A percentile compares a stretch with the other conserved stretches of the same genome.
Evolutionary conservation across 1,140 invertebrate species (phyloP).

Genomic region (Fopius arisanus): DNA sequence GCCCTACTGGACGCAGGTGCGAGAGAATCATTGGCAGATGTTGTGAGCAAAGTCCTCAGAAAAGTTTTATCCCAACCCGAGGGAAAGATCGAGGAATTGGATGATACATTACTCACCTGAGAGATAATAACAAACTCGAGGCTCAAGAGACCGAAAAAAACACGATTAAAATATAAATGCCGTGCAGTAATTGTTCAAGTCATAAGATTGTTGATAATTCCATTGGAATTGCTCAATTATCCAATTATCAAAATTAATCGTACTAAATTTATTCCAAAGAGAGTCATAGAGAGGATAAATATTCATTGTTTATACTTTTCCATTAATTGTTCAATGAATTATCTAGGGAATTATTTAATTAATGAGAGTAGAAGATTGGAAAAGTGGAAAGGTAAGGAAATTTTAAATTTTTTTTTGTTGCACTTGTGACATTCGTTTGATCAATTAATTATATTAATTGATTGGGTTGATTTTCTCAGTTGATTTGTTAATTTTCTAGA

Average conservation of each 20-base stretch:
- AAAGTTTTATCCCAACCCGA: slow-evolving; percentile 79
- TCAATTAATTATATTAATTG: not conserved
- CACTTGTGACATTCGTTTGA: not conserved
- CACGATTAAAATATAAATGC: not conserved
- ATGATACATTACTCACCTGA: slow-evolving; percentile 88
- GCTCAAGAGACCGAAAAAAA: slow-evolving; percentile 34
- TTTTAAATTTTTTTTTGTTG: not conserved
- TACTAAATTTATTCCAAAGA: not conserved
- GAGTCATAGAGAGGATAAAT: not conserved
- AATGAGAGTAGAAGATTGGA: not conserved
- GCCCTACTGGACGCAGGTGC: slow-evolving; percentile 84
- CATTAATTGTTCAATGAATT: not conserved
- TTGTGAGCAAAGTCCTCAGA: slow-evolving; percentile 82
- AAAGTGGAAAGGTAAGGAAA: not conserved
- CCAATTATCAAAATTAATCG: not conserved
- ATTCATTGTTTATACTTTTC: not conserved
- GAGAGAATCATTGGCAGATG: slow-evolving; percentile 86
- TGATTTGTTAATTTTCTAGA: not conserved
- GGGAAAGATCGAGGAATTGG: slow-evolving; percentile 87
- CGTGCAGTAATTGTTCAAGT: not conserved
- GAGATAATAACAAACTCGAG: slow-evolving; percentile 49
- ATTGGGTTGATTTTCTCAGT: not conserved
- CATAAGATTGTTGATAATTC: not conserved
- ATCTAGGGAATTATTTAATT: not conserved
- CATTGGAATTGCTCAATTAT: slow-evolving; percentile 1